These are phyloP conservation scores for Malacosoma neustria DNA, from an alignment of 2,888 invertebrate species.

Conservation along the genomic window DNA sequence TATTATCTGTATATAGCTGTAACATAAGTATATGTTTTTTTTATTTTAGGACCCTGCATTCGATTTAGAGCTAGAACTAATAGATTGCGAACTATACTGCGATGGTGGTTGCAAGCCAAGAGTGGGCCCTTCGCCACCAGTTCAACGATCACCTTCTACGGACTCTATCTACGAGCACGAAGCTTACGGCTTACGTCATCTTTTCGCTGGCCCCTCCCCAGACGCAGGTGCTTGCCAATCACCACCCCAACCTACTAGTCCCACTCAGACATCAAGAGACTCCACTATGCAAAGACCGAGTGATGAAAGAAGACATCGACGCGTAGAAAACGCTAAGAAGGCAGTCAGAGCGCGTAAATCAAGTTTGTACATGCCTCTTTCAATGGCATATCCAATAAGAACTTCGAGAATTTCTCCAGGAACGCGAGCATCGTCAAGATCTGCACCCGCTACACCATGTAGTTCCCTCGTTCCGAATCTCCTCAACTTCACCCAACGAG, in stretches of 20 bases:
- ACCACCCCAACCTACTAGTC: conserved; percentile 88
- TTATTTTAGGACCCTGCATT: conserved; percentile 40
- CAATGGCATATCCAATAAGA: conserved; percentile 44
- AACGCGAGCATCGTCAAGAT: conserved; percentile 80
- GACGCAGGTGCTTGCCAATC: conserved; percentile 66
- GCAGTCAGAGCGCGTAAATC: conserved; percentile 70
- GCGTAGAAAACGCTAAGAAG: conserved; percentile 44
- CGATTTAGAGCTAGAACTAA: conserved; percentile 52
- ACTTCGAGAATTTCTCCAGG: conserved; percentile 51
- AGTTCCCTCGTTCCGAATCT: conserved; percentile 79
- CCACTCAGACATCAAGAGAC: conserved; percentile 83
- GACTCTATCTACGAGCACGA: conserved; percentile 44
- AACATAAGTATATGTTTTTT: not conserved
- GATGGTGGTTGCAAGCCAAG: conserved; percentile 54
- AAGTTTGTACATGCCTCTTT: conserved; percentile 81
- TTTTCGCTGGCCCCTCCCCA: conserved; percentile 37
- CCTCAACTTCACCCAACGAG: conserved; percentile 75
- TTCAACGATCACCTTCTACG: conserved; percentile 34
- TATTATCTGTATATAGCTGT: not conserved
- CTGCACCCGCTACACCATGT: conserved; percentile 87
- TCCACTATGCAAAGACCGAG: conserved; percentile 79
- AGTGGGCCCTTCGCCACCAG: conserved; percentile 48
- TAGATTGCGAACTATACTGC: conserved; percentile 57
- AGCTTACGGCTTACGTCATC: conserved; percentile 38
- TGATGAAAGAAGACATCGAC: conserved; percentile 70